Base-by-base conservation (phyloP, 2,113 vertebrate genomes). In the Conger conger region DNA sequence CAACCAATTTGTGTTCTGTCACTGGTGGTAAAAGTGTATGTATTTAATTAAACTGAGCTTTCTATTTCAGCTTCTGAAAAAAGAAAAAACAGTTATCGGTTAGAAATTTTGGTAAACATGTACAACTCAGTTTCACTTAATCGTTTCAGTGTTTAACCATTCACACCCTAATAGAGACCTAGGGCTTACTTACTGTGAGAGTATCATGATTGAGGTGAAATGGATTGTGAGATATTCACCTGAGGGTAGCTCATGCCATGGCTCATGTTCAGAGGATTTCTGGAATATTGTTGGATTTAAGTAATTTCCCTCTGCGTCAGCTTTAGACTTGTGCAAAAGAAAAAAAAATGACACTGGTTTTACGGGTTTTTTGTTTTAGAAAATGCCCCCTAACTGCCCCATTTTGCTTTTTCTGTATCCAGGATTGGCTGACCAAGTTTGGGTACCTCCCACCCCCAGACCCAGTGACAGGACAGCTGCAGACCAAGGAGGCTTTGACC, bases 401-500 rank as follows among this genome's bases (percentile, higher is more conserved):
- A 8, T 50, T 45, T 81, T 78, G 9, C 50, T 50, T 27, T 33
- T 8, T 38, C 37, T 86, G 88, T 81, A 30, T 60, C 45, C 89
- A 97, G 96, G 96, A 96, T 82, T 97, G 96, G 96, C 92, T 97
- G 92, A 96, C 84, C 8, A 94, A 89, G 83, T 97, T 96, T 37
- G 96, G 96, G 36, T 97, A 97, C 84, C 92, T 97, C 86, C 95
- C 94, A 30, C 93, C 94, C 0, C 86, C 93, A 0, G 94, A 95
- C 30, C 93, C 94, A 0, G 42, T 91, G 1, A 91, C 94, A 0
- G 95, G 94, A 18, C 94, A 91, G 42, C 92, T 95, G 80, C 96
- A 94, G 92, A 95, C 93, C 0, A 95, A 92, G 80, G 96, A 96
- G 88, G 93, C 95, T 80, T 89, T 96, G 80, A 88, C 94, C 82